Evolutionary conservation across 92 coral and sea anemone genomes (phyloP).

Genomic region (Porites divaricata): DNA sequence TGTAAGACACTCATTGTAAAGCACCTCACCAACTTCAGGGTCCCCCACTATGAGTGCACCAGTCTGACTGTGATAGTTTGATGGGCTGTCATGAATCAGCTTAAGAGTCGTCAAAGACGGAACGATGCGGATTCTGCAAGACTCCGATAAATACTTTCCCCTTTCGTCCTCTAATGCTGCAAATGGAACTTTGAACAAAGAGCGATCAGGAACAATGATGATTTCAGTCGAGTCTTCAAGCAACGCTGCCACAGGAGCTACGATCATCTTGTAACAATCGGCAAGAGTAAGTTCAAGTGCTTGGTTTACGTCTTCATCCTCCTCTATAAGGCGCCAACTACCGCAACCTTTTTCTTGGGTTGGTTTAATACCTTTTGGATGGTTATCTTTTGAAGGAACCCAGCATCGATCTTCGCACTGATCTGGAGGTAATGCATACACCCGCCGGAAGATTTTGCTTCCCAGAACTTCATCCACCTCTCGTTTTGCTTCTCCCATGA

Average conservation of each 20-base stretch:
- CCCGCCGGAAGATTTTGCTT: not conserved
- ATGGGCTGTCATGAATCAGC: not conserved
- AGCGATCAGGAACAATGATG: not conserved
- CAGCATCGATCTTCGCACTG: conserved; percentile 3
- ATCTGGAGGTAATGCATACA: not conserved
- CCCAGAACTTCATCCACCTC: not conserved
- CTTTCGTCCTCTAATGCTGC: not conserved
- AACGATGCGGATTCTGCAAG: not conserved
- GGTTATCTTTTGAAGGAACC: not conserved
- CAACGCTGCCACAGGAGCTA: not conserved
- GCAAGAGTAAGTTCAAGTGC: not conserved
- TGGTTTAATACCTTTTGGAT: not conserved
- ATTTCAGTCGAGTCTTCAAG: not conserved
- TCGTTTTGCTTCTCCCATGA: not conserved
- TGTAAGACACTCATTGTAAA: not conserved
- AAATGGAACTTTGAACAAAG: not conserved
- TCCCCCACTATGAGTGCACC: not conserved
- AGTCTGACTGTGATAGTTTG: not conserved
- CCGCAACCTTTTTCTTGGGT: not conserved
- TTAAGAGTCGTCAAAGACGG: not conserved
- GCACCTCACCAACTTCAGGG: not conserved
- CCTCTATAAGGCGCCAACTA: not conserved
- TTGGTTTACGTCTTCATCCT: not conserved
- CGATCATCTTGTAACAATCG: not conserved
- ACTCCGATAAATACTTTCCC: not conserved